A percentile compares a stretch with the other conserved stretches of the same genome.
phyloP scores from a whole-genome alignment of 2,113 vertebrate genomes.

The Muscicapa adusta region DNA sequence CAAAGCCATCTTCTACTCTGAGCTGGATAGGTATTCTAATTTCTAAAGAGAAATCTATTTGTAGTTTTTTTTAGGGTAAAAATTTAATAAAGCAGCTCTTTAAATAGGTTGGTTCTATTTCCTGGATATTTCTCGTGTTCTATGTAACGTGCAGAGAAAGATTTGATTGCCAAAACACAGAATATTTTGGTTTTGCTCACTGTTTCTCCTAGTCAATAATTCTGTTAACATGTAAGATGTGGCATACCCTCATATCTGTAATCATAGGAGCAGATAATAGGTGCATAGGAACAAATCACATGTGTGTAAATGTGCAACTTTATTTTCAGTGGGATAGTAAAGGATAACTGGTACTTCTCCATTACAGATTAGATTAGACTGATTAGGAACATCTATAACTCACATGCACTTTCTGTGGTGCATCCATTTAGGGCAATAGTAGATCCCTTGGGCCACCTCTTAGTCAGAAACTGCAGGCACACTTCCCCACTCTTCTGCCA shows the following conservation, averaged over 20 bases:
- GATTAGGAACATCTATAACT: background rate
- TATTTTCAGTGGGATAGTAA: background rate
- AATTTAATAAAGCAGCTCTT: background rate
- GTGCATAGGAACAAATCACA: background rate
- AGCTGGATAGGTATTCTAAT: background rate
- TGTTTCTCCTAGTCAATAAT: background rate
- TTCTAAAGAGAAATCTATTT: background rate
- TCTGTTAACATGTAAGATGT: background rate
- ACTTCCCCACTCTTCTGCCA: background rate
- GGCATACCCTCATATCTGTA: background rate
- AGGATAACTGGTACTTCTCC: background rate
- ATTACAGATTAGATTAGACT: background rate
- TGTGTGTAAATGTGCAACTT: background rate
- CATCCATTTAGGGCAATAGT: background rate
- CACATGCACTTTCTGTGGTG: fast-evolving
- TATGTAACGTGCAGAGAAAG: background rate
- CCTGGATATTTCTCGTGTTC: background rate
- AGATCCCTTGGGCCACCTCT: background rate
- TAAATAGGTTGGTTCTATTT: background rate
- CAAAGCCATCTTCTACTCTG: background rate
- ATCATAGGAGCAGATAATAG: background rate
- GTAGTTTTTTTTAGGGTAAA: background rate
- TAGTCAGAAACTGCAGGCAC: background rate
- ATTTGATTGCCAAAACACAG: background rate
- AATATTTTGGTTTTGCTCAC: background rate